Base-by-base conservation (phyloP, 1,140 invertebrate species). In the Anastrepha ludens region DNA sequence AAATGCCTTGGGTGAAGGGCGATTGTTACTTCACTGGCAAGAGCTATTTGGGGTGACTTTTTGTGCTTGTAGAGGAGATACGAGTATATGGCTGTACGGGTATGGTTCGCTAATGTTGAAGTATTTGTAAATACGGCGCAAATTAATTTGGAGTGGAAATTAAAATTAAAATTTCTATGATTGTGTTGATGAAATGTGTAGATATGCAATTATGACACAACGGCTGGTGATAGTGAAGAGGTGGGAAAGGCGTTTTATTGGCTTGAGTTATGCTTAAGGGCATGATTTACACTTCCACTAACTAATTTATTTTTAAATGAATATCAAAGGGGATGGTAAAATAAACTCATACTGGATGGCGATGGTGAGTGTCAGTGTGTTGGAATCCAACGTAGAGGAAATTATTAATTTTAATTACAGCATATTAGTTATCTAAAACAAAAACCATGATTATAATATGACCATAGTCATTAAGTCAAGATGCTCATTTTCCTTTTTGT, bases 161-260 rank as follows among this genome's bases (percentile, higher is more conserved):
- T 86, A 86, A 86, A 86, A 86, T 86, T 60, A 86, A 86, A 86
- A 86, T 86, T 86, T 86, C 85, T 86, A 86, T 39, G 55, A 86
- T 86, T 86, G 85, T 41, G 58, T 62, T 62, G 85, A 86, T 86
- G 55, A 86, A 86, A 86, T 86, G 58, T 86, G 85, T 60, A 62
- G 85, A 86, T 86, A 86, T 47, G 85, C 58, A 86, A 86, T 41
- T 86, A 86, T 62, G 50, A 86, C 58, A 62, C 59, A 55, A 1
- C 29, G 59, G 7, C 29, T 62, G 20, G 29, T 81, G 9, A 2
- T 41, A 55, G 20, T n/a, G 17, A 41, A n/a, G 44, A 9, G 2
- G n/a, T 41, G 29, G 20, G 11, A 74, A 74, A 41, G 15, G 15
- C 13, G 3, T 74, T 44, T 74, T 74, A 74, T 74, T 74, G 67